phyloP scores from a whole-genome alignment of 1,140 invertebrate species.

The Ooceraea biroi region DNA sequence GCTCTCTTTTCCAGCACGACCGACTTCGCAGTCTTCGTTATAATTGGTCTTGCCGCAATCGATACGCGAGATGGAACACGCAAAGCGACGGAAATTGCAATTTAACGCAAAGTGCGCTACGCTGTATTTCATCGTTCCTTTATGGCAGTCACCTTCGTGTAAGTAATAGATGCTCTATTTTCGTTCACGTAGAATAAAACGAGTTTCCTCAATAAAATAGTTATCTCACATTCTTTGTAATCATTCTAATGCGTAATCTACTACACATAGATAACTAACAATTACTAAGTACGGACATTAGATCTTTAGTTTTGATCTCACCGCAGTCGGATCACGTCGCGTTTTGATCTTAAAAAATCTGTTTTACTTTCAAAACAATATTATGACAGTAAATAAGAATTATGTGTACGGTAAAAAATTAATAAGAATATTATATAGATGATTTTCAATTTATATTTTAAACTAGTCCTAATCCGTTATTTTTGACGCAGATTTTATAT shows the following conservation, averaged over 20 bases:
- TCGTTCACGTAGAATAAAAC: neutral
- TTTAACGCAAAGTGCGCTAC: constrained; percentile 1
- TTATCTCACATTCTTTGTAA: constrained; percentile 45
- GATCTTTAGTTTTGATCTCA: constrained; percentile 9
- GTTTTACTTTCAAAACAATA: neutral
- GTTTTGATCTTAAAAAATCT: neutral
- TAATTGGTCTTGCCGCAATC: constrained; percentile 7
- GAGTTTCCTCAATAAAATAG: constrained; percentile 28
- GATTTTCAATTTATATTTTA: neutral
- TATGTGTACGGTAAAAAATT: neutral
- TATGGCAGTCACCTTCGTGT: constrained; percentile 15
- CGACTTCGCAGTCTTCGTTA: neutral
- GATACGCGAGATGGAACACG: neutral
- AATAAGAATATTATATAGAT: constrained; percentile 3
- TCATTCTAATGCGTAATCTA: constrained; percentile 61
- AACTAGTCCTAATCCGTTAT: neutral
- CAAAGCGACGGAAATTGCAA: neutral
- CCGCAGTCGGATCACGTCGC: neutral
- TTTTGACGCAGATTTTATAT: neutral
- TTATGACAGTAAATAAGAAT: constrained; percentile 15
- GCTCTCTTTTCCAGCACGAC: neutral
- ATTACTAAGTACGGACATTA: constrained; percentile 67
- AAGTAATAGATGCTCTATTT: neutral
- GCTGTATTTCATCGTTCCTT: neutral
- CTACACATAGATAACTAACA: constrained; percentile 68